These are phyloP conservation scores for Fregata magnificens DNA, from an alignment of 2,113 vertebrate species.

Conservation along the genomic window DNA sequence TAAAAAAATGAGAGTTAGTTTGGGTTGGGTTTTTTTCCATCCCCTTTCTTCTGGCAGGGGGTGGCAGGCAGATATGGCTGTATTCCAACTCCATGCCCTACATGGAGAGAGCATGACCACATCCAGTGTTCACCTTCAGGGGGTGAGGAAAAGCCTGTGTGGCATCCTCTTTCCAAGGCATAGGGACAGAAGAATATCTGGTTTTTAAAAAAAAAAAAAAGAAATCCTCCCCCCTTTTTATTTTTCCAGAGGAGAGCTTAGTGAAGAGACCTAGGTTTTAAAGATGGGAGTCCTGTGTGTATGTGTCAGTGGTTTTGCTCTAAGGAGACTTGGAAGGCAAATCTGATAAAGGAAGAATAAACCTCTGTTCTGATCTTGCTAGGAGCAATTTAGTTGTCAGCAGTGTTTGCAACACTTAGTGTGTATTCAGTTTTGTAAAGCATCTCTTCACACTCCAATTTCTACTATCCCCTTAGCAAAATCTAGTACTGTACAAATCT, in stretches of 20 bases:
- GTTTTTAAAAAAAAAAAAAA: neutral
- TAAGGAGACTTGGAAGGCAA: neutral
- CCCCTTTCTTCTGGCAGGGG: neutral
- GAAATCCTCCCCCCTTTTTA: neutral
- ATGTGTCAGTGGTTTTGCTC: neutral
- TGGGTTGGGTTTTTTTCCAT: rapidly evolving
- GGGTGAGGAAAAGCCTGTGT: neutral
- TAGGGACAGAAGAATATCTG: neutral
- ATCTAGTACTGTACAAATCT: neutral
- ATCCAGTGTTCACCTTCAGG: neutral
- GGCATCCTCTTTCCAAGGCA: neutral
- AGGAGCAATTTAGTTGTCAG: neutral
- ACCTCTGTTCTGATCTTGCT: neutral
- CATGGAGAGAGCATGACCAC: neutral
- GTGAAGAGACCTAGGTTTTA: neutral
- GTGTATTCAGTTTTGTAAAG: neutral
- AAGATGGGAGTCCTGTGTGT: neutral
- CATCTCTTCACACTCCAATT: neutral
- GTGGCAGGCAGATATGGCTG: neutral
- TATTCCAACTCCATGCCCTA: neutral
- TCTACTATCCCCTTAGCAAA: neutral
- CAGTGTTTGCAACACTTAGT: neutral
- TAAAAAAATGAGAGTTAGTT: neutral
- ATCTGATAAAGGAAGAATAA: neutral
- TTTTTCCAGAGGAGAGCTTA: neutral